phyloP scores from a whole-genome alignment of 1,140 invertebrate species.

The Sarcophaga peregrina region DNA sequence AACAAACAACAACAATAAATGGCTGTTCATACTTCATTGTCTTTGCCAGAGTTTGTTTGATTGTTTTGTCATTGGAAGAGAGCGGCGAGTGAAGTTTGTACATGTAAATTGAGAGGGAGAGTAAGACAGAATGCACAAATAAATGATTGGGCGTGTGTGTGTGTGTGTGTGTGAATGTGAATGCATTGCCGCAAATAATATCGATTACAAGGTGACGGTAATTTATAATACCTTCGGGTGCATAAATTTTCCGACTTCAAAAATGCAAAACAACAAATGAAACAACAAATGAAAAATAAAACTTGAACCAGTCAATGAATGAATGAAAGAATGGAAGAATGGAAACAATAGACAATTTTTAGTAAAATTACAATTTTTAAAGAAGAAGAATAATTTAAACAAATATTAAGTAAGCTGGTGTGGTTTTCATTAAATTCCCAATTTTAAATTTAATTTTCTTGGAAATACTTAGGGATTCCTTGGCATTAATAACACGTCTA shows the following conservation, averaged over 20 bases:
- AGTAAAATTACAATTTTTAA: too few species aligned
- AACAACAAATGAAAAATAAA: neutral
- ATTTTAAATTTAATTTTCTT: too few species aligned
- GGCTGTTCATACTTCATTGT: neutral
- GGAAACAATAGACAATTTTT: too few species aligned
- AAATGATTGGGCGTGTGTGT: neutral
- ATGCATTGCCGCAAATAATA: conserved; percentile 39
- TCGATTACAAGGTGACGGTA: conserved; percentile 39
- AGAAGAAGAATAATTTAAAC: too few species aligned
- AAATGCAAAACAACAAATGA: neutral
- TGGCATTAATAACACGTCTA: too few species aligned
- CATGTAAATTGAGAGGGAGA: neutral
- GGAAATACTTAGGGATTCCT: too few species aligned
- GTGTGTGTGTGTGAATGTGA: neutral
- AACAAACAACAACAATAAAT: neutral
- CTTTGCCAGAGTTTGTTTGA: neutral
- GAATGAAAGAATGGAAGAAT: too few species aligned
- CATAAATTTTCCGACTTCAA: conserved; percentile 26
- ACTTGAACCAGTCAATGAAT: neutral
- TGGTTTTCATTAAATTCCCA: too few species aligned
- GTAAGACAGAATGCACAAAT: neutral
- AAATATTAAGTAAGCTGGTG: too few species aligned
- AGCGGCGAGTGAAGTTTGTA: too few species aligned
- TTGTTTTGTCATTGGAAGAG: too few species aligned
- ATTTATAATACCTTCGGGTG: conserved; percentile 37